A percentile compares a stretch with the other conserved stretches of the same genome.
Evolutionary conservation across 2,888 invertebrate species (phyloP).

Genomic region (Charanyca ferruginea): DNA sequence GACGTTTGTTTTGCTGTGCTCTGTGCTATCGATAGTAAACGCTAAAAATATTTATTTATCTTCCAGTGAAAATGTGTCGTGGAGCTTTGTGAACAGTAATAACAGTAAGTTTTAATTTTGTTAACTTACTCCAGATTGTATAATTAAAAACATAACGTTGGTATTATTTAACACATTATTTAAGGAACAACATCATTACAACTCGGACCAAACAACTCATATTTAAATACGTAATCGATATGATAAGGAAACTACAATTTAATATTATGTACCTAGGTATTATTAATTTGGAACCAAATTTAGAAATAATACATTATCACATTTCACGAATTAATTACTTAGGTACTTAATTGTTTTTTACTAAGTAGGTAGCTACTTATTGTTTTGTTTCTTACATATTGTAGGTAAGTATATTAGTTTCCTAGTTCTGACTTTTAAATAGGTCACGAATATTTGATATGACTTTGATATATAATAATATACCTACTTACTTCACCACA

Average conservation of each 20-base stretch:
- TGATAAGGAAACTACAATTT: constrained; percentile 39
- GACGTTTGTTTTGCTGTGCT: constrained; percentile 55
- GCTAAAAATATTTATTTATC: constrained; percentile 61
- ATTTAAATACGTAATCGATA: constrained; percentile 22
- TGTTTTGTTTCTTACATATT: too few relatives aligned
- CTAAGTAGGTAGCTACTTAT: too few relatives aligned
- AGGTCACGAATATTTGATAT: too few relatives aligned
- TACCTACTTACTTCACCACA: not conserved
- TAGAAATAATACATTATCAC: not conserved
- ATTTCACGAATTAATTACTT: not conserved
- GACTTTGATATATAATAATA: not conserved
- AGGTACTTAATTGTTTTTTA: not conserved
- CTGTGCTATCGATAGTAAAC: constrained; percentile 41
- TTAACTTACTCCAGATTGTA: not conserved
- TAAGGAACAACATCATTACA: not conserved
- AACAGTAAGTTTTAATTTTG: constrained; percentile 79
- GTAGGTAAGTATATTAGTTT: not conserved
- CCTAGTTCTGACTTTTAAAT: too few relatives aligned
- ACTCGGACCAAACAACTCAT: constrained; percentile 8
- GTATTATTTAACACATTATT: constrained; percentile 17
- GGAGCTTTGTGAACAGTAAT: constrained; percentile 82
- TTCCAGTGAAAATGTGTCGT: constrained; percentile 63
- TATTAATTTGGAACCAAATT: not conserved
- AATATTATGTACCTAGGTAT: not conserved
- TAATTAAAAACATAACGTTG: too few relatives aligned